Conservation (phyloP, 2,888 invertebrate species). For the Seira musarum region DNA sequence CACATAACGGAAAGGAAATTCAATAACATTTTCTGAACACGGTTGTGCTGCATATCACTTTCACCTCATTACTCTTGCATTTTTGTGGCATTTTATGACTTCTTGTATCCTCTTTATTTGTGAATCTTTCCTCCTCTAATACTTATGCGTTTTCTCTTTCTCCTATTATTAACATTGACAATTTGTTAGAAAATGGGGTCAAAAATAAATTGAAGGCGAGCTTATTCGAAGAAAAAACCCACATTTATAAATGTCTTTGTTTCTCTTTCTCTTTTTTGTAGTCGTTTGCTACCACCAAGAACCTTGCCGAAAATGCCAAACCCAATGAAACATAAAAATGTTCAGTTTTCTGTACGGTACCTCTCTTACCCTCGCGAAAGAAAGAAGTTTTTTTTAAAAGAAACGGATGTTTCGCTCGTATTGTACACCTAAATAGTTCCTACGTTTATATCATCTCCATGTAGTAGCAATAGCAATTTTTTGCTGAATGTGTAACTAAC, state of each 20-base stretch:
- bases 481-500: constrained; percentile 1
- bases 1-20: no score
- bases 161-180: background rate
- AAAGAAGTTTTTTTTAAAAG: background rate
- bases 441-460: background rate
- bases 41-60: background rate
- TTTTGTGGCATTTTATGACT: constrained; percentile 3
- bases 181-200: background rate
- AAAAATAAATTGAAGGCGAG: background rate
- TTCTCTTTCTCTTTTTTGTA: constrained; percentile 54
- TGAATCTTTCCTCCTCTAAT: background rate
- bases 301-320: constrained; percentile 59
- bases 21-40: no score
- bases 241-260: constrained; percentile 38
- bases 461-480: background rate
- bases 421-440: background rate
- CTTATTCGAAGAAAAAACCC: background rate
- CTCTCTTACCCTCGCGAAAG: background rate
- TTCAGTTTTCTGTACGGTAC: constrained; percentile 21
- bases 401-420: background rate
- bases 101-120: background rate
- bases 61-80: constrained; percentile 4
- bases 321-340: constrained; percentile 47
- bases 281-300: constrained; percentile 55
- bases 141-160: background rate